phyloP scores from a whole-genome alignment of 1,140 invertebrate species.

The Anoplolepis gracilipes region DNA sequence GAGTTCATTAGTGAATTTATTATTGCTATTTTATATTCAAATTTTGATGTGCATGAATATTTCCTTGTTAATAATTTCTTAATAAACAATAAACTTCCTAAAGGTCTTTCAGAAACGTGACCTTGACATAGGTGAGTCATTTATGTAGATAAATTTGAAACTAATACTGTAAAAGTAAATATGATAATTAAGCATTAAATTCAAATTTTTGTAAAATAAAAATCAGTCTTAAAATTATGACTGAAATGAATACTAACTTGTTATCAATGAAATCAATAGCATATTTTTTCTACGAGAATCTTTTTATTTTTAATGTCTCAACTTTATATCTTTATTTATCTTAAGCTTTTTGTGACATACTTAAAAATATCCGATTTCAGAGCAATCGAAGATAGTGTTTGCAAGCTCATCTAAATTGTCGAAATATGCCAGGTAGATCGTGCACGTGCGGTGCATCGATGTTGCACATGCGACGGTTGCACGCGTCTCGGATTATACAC shows the following conservation, averaged over 20 bases:
- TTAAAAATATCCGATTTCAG: background rate
- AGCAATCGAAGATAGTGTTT: conserved; percentile 12
- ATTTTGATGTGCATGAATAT: too few relatives aligned
- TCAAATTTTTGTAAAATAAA: background rate
- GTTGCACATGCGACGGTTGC: conserved; percentile 17
- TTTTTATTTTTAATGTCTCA: background rate
- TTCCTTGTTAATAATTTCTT: too few relatives aligned
- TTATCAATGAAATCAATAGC: background rate
- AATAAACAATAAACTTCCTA: too few relatives aligned
- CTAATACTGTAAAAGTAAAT: too few relatives aligned
- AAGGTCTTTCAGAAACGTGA: too few relatives aligned
- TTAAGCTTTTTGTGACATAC: too few relatives aligned
- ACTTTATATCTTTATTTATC: too few relatives aligned
- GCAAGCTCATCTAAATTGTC: background rate
- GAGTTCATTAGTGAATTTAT: too few relatives aligned
- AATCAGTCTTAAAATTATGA: background rate
- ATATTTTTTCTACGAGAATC: background rate
- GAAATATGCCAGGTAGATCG: conserved; percentile 26
- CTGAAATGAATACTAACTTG: background rate
- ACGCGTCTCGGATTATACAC: conserved; percentile 30
- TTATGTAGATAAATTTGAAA: too few relatives aligned
- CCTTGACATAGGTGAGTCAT: too few relatives aligned
- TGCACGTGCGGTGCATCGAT: background rate
- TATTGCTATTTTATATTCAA: too few relatives aligned
- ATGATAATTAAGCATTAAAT: background rate